Conservation (phyloP, 1,140 invertebrate species). For the Euwallacea fornicatus region DNA sequence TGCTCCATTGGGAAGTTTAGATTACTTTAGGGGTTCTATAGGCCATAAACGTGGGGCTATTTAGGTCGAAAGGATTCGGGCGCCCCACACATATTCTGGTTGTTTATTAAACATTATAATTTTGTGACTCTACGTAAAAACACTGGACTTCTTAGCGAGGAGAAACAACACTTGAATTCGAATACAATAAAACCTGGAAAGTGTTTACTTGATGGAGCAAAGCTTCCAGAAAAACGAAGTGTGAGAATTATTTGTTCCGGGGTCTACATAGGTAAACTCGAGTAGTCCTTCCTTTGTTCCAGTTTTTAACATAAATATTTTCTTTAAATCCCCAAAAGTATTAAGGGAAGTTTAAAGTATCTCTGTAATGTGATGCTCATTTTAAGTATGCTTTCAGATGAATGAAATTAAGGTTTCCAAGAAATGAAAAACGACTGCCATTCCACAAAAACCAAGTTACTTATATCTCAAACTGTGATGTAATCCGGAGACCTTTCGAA, state of each 20-base stretch:
- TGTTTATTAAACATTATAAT: too few species aligned
- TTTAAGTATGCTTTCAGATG: too few species aligned
- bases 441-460: neutral
- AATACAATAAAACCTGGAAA: constrained; percentile 2
- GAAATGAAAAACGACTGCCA: neutral
- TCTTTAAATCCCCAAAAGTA: too few species aligned
- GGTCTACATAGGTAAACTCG: neutral
- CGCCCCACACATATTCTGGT: too few species aligned
- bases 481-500: too few species aligned
- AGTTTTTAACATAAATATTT: neutral
- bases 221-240: neutral
- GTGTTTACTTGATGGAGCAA: neutral
- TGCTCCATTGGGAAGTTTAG: neutral
- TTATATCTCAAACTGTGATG: too few species aligned
- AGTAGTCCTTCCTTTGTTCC: neutral
- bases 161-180: neutral
- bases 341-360: too few species aligned
- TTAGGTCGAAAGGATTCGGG: too few species aligned
- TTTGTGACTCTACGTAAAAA: too few species aligned
- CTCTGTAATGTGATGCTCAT: too few species aligned
- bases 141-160: too few species aligned
- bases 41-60: neutral
- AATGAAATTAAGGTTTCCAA: neutral
- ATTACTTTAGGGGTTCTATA: neutral
- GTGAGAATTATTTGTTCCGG: neutral